A percentile compares a stretch with the other conserved stretches of the same genome.
These are phyloP conservation scores for Puntigrus tetrazona DNA, from an alignment of 2,113 vertebrate species.

Conservation along the genomic window DNA sequence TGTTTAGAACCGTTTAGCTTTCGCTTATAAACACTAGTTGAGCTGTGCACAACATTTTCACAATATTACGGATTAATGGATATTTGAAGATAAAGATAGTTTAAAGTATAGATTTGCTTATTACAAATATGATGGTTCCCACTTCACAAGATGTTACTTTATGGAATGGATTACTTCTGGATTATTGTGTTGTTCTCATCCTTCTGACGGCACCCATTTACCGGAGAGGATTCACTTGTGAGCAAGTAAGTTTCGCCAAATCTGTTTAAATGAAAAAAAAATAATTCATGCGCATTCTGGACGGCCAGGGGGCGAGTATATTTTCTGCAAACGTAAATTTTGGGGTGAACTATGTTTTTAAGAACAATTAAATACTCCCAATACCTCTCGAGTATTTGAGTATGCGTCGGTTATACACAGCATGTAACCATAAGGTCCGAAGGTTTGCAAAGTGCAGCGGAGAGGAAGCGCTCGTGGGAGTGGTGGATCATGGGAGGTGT, in stretches of 20 bases:
- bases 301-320: not conserved
- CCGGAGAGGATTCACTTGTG: not conserved
- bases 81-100: not conserved
- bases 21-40: not conserved
- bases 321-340: not conserved
- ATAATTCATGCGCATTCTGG: not conserved
- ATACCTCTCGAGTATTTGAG: not conserved
- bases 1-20: not conserved
- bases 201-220: not conserved
- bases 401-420: slow-evolving; percentile 30
- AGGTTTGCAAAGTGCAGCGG: not conserved
- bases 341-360: not conserved
- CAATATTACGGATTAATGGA: not conserved
- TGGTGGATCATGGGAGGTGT: slow-evolving; percentile 36
- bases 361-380: not conserved
- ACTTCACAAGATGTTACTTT: not conserved
- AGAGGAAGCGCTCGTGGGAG: not conserved
- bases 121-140: not conserved
- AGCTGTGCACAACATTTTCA: not conserved
- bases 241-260: not conserved
- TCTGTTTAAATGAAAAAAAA: not conserved
- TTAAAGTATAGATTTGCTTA: not conserved
- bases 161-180: not conserved
- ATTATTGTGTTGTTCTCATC: not conserved
- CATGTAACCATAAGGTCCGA: slow-evolving; percentile 3